Conservation (phyloP, 35 echinoderm and acorn worm species). For the Ophiothrix spiculata region DNA sequence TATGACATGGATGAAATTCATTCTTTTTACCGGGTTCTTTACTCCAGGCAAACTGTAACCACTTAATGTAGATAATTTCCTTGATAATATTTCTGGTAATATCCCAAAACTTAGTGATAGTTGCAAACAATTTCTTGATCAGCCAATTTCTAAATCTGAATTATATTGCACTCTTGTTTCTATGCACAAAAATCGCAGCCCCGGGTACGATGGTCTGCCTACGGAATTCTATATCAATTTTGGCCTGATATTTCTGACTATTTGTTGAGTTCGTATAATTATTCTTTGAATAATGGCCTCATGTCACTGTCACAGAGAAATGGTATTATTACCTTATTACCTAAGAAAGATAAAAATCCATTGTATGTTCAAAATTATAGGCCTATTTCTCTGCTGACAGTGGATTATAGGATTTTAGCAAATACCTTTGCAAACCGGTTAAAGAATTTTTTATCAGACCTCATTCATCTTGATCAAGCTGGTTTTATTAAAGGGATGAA, state of each 20-base stretch:
- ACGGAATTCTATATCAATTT: neutral
- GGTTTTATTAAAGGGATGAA: neutral
- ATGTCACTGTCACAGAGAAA: too few species aligned
- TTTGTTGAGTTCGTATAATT: neutral
- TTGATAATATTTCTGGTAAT: too few species aligned
- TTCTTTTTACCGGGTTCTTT: too few species aligned
- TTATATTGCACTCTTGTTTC: neutral
- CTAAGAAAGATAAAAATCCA: neutral
- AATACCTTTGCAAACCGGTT: neutral
- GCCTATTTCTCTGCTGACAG: too few species aligned
- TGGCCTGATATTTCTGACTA: neutral
- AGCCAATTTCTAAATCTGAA: neutral
- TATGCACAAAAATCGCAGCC: too few species aligned
- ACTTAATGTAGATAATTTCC: too few species aligned
- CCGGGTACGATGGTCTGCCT: neutral
- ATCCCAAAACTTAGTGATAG: too few species aligned
- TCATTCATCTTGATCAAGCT: neutral
- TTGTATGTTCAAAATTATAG: neutral
- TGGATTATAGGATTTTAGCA: too few species aligned
- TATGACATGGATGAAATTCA: too few species aligned
- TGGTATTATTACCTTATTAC: neutral
- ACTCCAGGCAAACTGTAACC: too few species aligned
- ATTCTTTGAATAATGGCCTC: neutral
- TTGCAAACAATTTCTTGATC: neutral
- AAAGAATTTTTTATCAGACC: neutral